Conservation (phyloP, 2,797 vertebrate genomes). For the Staurois parvus region DNA sequence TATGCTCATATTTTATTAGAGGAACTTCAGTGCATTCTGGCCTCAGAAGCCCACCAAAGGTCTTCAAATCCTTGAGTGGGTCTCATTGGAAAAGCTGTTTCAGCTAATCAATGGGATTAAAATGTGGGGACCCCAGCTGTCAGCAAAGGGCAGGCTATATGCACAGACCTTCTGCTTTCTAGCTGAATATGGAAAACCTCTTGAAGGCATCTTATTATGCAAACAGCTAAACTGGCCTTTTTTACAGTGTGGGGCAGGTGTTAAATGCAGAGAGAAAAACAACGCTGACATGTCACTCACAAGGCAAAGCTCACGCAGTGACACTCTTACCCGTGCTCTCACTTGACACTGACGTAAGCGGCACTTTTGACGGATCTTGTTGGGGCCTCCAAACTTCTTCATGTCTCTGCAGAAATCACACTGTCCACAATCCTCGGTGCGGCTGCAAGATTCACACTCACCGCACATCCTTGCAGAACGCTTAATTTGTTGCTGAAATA, state of each 20-base stretch:
- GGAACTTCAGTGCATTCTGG: not conserved
- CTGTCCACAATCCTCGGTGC: conserved; percentile 91
- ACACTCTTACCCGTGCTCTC: conserved; percentile 84
- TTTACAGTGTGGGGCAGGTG: not conserved
- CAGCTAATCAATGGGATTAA: not conserved
- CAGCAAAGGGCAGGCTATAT: not conserved
- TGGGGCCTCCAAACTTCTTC: conserved; percentile 97
- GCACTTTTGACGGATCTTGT: conserved; percentile 97
- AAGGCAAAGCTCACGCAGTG: not conserved
- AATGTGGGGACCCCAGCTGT: not conserved
- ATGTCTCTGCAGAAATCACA: conserved; percentile 98
- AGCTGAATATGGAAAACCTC: conserved; percentile 1
- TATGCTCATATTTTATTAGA: not conserved
- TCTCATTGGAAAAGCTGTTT: not conserved
- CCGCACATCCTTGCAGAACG: conserved; percentile 95
- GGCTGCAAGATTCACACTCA: conserved; percentile 91
- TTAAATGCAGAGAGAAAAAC: not conserved
- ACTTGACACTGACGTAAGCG: conserved; percentile 93
- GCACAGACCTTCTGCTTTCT: not conserved
- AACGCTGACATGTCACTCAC: not conserved
- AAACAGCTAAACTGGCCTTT: not conserved
- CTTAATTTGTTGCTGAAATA: conserved; percentile 80
- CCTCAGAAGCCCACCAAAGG: not conserved
- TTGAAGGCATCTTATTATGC: not conserved
- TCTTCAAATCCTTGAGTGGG: not conserved